Evolutionary conservation across 2,888 invertebrate genomes (phyloP), one percentile per base, ranked within the genome.

Genomic region (Adelphocoris suturalis): DNA sequence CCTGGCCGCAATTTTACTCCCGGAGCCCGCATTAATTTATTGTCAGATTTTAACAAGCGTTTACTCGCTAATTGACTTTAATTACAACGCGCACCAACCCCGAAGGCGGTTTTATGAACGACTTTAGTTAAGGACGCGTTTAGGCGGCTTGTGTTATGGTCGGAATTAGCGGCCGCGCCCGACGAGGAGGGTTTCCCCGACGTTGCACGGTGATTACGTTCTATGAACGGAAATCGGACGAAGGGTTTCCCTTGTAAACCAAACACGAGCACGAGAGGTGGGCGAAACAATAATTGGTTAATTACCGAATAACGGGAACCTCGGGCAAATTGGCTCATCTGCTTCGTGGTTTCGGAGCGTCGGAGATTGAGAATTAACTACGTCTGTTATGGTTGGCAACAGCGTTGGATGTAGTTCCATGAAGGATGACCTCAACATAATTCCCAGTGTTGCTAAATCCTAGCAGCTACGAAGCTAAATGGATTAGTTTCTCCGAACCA

Each of bases 21-120:
- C 68, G 68, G 68, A 23, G 68, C 12, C 78, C 28, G 46, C 47
- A n/a, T 47, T 78, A 19, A 78, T 78, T 78, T 78, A 78, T 78
- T 12, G 47, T 19, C n/a, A 46, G 37, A 46, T 46, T 78, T 78
- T 78, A 78, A 78, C 78, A 47, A 78, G 68, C 68, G 78, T 78
- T 78, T 46, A 47, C 78, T 13, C 78, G 46, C 78, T 78, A 78
- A 78, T 78, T 78, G 78, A 78, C 78, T 78, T 47, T 78, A 46
- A 78, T 78, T 47, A 78, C 47, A 46, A 37, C 78, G 68, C 68
- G 68, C 68, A 27, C 19, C 7, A 27, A 68, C 19, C 68, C 68
- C 19, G 68, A 68, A 68, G 68, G 68, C 23, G 27, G 68, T 68
- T 52, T 68, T 68, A 68, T 68, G 68, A 68, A 68, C 68, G 68